Evolutionary conservation across 2,797 vertebrate genomes (phyloP), one percentile per base, ranked within the genome.

Genomic region (Mus minutoides): DNA sequence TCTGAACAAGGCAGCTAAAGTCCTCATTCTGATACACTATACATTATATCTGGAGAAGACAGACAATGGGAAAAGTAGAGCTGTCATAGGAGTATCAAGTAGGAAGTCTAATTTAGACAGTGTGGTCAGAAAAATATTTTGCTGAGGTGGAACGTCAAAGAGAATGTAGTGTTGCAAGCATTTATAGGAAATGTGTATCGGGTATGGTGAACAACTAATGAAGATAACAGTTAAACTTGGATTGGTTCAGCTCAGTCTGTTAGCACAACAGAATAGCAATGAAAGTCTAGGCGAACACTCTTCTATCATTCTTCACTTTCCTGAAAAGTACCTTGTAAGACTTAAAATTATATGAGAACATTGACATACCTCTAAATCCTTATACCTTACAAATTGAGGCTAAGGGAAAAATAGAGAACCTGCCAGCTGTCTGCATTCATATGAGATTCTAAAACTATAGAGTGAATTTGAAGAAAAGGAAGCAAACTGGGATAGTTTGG

Each of bases 61-160:
- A 92, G 67, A 76, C 13, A 84, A 62, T 75, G 88, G 88, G 13
- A 31, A 26, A 95, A 90, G 62, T 56, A 75, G 60, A 78, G 40
- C 16, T 34, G 69, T 49, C 56, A 40, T 0, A 7, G 40, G 6
- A n/a, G 16, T 7, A 80, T 21, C 6, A 37, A 54, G 24, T 13
- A 46, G 9, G 60, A 80, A 76, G 24, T 60, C 52, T 90, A 69
- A 93, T 75, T 76, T 24, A 85, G 76, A 43, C 46, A 73, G 75
- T 21, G 22, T 54, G 31, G 37, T 64, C 79, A n/a, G 6, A 14
- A 58, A 73, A 83, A 58, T 22, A n/a, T 82, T 73, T 86, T 93
- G 90, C 93, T 90, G 76, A 96, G 75, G 52, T 49, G 76, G 64
- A 90, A 94, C 73, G 40, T 80, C 90, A 58, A 46, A 78, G 19